Conservation (phyloP, 2,888 invertebrate genomes). For the Ichneumon xanthorius region DNA sequence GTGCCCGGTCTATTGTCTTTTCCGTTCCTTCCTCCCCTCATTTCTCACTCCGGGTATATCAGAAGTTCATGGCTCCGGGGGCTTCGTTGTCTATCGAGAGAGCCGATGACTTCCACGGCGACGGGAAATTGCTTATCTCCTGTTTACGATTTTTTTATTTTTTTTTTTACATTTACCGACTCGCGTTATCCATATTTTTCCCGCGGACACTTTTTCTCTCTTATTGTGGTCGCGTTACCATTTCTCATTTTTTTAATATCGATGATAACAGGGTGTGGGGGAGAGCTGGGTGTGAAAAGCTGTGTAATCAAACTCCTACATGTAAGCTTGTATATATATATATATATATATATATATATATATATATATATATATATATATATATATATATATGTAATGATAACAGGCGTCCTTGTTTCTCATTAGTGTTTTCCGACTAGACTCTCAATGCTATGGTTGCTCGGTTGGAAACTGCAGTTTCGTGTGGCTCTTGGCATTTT, state of each 20-base stretch:
- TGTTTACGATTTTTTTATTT: conserved; percentile 2
- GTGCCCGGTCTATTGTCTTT: conserved; percentile 15
- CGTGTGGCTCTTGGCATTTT: neutral
- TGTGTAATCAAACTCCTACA: neutral
- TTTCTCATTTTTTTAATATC: conserved; percentile 11
- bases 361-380: too few relatives aligned
- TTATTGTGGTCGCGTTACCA: neutral
- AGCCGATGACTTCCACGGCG: conserved; percentile 11
- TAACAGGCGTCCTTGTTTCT: conserved; percentile 56
- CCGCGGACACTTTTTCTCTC: neutral
- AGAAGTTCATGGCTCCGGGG: conserved; percentile 27
- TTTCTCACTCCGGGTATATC: neutral
- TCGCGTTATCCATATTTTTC: conserved; percentile 17
- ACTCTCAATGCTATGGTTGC: neutral
- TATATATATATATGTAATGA: too few relatives aligned
- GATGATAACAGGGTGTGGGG: neutral
- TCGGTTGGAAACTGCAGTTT: neutral
- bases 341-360: neutral
- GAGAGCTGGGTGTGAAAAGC: neutral
- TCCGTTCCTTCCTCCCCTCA: neutral
- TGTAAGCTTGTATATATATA: neutral
- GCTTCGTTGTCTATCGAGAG: neutral
- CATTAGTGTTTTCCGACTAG: neutral
- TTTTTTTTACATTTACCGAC: neutral
- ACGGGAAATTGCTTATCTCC: conserved; percentile 32